These are phyloP conservation scores for Plumapathes pennacea DNA, from an alignment of 92 coral and sea anemone species.

Conservation along the genomic window DNA sequence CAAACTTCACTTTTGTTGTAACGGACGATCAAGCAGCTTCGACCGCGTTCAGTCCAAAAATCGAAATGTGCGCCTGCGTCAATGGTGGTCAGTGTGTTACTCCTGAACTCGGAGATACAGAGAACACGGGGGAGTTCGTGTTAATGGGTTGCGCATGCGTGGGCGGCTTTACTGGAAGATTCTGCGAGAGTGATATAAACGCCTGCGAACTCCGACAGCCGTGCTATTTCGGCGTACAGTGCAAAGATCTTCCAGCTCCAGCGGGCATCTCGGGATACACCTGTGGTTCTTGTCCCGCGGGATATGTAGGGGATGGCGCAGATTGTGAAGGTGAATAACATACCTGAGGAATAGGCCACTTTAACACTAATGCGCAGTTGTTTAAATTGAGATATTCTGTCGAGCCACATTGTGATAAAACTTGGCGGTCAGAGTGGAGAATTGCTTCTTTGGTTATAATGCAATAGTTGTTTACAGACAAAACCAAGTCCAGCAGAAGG, in stretches of 20 bases:
- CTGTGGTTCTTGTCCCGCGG: conserved; percentile 77
- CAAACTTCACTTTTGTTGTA: conserved; percentile 54
- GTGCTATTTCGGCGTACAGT: conserved; percentile 70
- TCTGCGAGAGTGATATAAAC: conserved; percentile 57
- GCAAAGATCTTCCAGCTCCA: conserved; percentile 61
- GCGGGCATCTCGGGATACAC: conserved; percentile 43
- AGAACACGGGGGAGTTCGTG: conserved; percentile 41
- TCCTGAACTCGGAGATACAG: conserved; percentile 23
- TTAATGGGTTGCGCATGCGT: conserved; percentile 65
- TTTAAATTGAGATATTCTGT: no score
- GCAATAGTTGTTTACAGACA: no score
- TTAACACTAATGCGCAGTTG: no score
- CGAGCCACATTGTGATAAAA: no score
- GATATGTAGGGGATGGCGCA: conserved; percentile 63
- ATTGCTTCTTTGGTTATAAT: no score
- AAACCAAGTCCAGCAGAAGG: no score
- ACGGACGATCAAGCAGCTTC: conserved; percentile 57
- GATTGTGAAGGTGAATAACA: conserved; percentile 50
- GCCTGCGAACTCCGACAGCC: conserved; percentile 69
- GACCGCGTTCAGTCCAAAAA: conserved; percentile 53
- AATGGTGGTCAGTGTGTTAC: conserved; percentile 56
- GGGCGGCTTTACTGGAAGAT: conserved; percentile 65
- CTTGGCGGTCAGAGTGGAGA: no score
- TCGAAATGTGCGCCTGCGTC: conserved; percentile 64
- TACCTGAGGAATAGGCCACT: no score